Base-by-base conservation (phyloP, 1,140 invertebrate species). In the Brachionus angularis region DNA sequence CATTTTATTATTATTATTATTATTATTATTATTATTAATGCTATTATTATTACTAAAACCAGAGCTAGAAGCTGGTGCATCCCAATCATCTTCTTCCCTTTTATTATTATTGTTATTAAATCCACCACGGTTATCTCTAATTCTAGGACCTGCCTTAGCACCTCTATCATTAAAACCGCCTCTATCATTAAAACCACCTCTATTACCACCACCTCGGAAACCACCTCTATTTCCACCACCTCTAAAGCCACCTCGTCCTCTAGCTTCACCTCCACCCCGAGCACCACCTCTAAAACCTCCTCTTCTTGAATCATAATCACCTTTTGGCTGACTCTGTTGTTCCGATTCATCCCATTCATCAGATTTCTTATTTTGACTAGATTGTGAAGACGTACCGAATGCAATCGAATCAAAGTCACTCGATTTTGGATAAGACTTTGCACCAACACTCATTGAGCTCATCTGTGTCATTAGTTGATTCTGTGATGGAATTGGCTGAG, bases 401-500 rank as follows among this genome's bases (percentile, higher is more conserved):
- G 36, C 14, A 39, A 39, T 39, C 14, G 36, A 7, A 7, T 7
- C 5, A 39, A 39, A 7, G 36, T 39, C 14, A 7, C 7, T 39
- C 7, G 29, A 21, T 16, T 14, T 34, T 14, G 27, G n/a, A 3
- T 21, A 5, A n/a, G 33, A 12, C 12, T 29, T 21, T 42, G 42
- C 18, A 8, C 7, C 5, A 8, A 58, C 33, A 3, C 23, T 29
- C 53, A 58, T 58, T 23, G 53, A 23, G 10, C 36, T 58, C 53
- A 58, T 58, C 8, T 58, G 53, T 1, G 18, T 58, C 33, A 39
- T 58, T 16, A 58, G 27, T 36, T 58, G 53, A 1, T 1, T 39
- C 3, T 58, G 53, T 10, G 53, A 39, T 1, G 34, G 33, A 27
- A 42, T 7, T 2, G 53, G 53, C 21, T 50, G 46, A 5, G 91